Base-by-base conservation (phyloP, 2,797 vertebrate genomes). In the Garrulus glandarius region DNA sequence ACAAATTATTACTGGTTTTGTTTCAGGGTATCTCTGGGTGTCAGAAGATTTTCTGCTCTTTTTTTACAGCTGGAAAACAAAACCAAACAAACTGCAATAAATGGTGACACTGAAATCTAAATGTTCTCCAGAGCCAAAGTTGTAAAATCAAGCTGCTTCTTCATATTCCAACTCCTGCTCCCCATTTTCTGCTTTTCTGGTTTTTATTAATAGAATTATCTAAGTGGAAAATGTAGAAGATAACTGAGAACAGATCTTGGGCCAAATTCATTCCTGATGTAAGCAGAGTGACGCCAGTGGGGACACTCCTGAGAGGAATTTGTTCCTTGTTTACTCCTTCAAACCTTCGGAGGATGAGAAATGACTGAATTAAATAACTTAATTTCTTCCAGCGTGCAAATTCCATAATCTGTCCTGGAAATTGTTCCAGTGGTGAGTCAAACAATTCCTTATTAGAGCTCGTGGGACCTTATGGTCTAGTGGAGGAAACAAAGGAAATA, bases 281-380 rank as follows among this genome's bases (percentile, higher is more conserved):
- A 75, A 84, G 30, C 47, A 75, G 76, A 44, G 65, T 94, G 95
- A 96, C 27, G 67, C 70, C 91, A 95, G 5, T 15, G 37, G 52
- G 79, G 69, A 32, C 76, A 49, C 89, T 56, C 87, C 46, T 55
- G 80, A 94, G 95, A 83, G 65, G 10, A 12, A 59, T 94, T 93
- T 79, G 53, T 34, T 84, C 71, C 46, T 92, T 93, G 64, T 94
- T 96, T 94, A 64, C n/a, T 93, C 70, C 74, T 81, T 37, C 92
- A 90, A 60, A 70, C 72, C 87, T 93, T 95, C 5, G 5, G 81
- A 90, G 85, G 59, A 69, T 79, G 94, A 93, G 87, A 64, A 90
- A 94, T 24, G 59, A 87, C 64, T 69, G 84, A 92, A 96, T 94
- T 94, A 96, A 96, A 89, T 84, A 96, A 92, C 72, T 76, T 92